Evolutionary conservation across 1,140 invertebrate species (phyloP), one percentile per base, ranked within the genome.

Genomic region (Habropoda laboriosa): DNA sequence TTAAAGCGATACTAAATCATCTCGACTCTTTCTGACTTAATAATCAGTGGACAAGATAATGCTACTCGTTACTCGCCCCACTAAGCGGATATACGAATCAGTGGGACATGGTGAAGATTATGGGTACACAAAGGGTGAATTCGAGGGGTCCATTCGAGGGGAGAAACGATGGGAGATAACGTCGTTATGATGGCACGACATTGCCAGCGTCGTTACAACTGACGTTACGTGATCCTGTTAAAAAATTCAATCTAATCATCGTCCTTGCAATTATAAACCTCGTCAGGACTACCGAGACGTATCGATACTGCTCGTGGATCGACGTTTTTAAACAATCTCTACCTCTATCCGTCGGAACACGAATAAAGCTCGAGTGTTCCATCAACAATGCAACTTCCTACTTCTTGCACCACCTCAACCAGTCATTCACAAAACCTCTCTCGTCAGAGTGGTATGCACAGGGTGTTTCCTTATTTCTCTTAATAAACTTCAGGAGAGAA

Each of bases 71-170:
- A n/a, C 16, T n/a, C 47, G 64, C 12, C 51, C 47, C 21, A 35
- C 45, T 68, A 68, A 68, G 21, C 45, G 64, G 64, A 68, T 51
- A 30, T 32, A 24, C 30, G 32, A 68, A 68, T 68, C 45, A 68
- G 45, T 35, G 64, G 47, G 18, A 35, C 64, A 51, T 18, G 64
- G 12, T 53, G 64, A 51, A 68, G 64, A 49, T 53, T 49, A 53
- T 68, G 64, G 30, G n/a, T 10, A 51, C 47, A 68, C 64, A 68
- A 68, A 68, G 64, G 64, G 64, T 68, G 64, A 68, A 68, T 49
- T 51, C 5, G 27, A 68, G 12, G 64, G 64, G 64, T 24, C 13
- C 30, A 68, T 35, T 47, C 42, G 64, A 38, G 30, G 47, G 45
- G 32, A 13, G n/a, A 21, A 42, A 27, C 21, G 27, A 32, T 5